Evolutionary conservation across 2,888 invertebrate species (phyloP).

Genomic region (Ennomos fuscantarius): DNA sequence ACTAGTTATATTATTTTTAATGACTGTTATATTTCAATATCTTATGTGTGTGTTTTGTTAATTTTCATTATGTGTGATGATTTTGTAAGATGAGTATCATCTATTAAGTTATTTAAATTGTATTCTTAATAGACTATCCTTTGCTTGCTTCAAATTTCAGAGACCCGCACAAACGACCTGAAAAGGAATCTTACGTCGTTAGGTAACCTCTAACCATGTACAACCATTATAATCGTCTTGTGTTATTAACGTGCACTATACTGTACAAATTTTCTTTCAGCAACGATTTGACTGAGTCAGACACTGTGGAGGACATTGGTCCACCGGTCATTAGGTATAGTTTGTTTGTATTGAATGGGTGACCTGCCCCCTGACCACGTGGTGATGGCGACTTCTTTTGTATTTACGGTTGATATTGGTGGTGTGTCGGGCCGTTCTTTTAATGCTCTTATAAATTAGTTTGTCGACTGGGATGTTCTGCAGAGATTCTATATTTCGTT

Average conservation of each 20-base stretch:
- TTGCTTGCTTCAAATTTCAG: constrained; percentile 66
- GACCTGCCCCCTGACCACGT: constrained; percentile 44
- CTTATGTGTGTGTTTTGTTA: constrained; percentile 7
- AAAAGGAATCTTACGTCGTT: constrained; percentile 64
- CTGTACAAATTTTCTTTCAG: constrained; percentile 73
- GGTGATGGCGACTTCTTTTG: constrained; percentile 53
- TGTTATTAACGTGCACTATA: constrained; percentile 56
- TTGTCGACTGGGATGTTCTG: too few species aligned
- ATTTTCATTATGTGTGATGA: too few species aligned
- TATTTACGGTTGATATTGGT: constrained; percentile 27
- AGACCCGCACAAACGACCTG: constrained; percentile 54
- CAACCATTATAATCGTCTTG: constrained; percentile 29
- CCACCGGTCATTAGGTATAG: constrained; percentile 76
- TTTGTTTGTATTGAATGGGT: constrained; percentile 47
- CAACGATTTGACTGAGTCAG: constrained; percentile 71
- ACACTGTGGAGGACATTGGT: constrained; percentile 60
- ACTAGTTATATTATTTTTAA: constrained; percentile 6
- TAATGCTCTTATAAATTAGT: too few species aligned
- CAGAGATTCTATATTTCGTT: too few species aligned
- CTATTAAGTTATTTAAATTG: background rate
- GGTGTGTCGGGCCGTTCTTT: constrained; percentile 33
- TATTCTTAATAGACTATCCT: constrained; percentile 26
- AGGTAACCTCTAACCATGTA: constrained; percentile 61
- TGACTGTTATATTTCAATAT: constrained; percentile 29
- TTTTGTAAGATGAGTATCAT: background rate